A percentile compares a stretch with the other conserved stretches of the same genome.
phyloP scores from a whole-genome alignment of 2,888 invertebrate species.

The Hyposoter didymator region DNA sequence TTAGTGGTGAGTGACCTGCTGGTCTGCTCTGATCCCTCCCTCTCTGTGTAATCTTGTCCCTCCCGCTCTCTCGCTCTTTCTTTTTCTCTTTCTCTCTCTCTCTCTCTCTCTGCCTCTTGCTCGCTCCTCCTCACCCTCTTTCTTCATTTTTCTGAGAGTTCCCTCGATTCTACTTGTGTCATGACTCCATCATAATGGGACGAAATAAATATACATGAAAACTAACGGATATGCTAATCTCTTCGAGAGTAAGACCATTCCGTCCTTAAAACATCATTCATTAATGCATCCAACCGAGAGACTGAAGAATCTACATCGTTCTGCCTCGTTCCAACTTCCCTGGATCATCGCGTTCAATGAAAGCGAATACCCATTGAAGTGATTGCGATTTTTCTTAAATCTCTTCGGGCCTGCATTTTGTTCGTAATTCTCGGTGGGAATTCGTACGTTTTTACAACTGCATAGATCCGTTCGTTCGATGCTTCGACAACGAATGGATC shows the following conservation, averaged over 20 bases:
- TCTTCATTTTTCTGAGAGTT: background rate
- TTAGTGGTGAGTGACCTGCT: conserved; percentile 78
- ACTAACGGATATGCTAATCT: conserved; percentile 39
- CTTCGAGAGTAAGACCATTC: conserved; percentile 17
- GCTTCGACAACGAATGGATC: background rate
- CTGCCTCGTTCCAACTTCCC: background rate
- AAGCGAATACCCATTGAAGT: background rate
- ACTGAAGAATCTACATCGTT: background rate
- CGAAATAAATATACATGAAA: conserved; percentile 23
- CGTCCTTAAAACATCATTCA: background rate
- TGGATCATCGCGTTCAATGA: background rate
- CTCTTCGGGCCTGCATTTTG: background rate
- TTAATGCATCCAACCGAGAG: background rate
- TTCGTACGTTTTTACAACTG: background rate
- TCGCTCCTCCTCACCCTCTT: background rate
- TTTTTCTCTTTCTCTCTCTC: background rate
- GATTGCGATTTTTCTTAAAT: background rate
- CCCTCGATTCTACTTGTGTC: conserved; percentile 32
- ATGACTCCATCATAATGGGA: conserved; percentile 30
- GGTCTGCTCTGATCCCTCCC: conserved; percentile 43
- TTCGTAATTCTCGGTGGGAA: background rate
- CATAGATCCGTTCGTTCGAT: background rate
- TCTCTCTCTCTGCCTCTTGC: background rate
- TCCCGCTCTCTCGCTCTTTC: background rate
- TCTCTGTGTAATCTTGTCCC: background rate